Conservation (phyloP, 2,113 vertebrate species). For the Seriola aureovittata region DNA sequence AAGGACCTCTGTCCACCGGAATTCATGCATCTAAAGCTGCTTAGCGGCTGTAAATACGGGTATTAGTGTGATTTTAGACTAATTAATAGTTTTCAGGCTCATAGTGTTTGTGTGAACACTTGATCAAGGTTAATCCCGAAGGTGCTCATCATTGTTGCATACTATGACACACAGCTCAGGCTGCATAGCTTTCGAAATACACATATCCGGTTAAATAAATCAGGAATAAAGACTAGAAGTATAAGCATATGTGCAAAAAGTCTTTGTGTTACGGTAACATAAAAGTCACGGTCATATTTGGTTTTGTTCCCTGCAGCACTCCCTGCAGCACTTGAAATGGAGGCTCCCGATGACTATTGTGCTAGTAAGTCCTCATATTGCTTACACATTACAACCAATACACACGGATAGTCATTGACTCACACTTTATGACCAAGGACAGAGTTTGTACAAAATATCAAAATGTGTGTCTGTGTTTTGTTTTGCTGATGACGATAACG, state of each 20-base stretch:
- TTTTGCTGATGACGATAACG: not conserved
- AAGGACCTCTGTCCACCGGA: not conserved
- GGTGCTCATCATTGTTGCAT: not conserved
- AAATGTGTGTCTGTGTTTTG: conserved; percentile 10
- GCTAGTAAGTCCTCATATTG: conserved; percentile 89
- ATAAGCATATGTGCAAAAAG: not conserved
- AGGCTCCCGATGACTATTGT: conserved; percentile 91
- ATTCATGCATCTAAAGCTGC: not conserved
- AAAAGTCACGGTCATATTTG: not conserved
- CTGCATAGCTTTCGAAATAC: not conserved
- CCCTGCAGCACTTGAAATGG: conserved; percentile 93
- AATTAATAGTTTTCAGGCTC: not conserved
- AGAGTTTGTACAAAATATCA: not conserved
- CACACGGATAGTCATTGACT: not conserved
- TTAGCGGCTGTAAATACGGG: not conserved
- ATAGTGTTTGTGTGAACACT: not conserved
- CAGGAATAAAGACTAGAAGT: not conserved
- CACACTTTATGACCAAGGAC: not conserved
- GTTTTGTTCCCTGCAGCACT: conserved; percentile 82
- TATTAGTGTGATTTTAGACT: not conserved
- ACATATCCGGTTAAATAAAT: not conserved
- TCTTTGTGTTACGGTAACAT: not conserved
- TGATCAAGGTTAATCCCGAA: not conserved
- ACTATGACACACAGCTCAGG: not conserved
- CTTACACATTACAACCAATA: not conserved